These are phyloP conservation scores for Phaonia tiefii DNA, from an alignment of 2,888 invertebrate genomes.

Conservation along the genomic window DNA sequence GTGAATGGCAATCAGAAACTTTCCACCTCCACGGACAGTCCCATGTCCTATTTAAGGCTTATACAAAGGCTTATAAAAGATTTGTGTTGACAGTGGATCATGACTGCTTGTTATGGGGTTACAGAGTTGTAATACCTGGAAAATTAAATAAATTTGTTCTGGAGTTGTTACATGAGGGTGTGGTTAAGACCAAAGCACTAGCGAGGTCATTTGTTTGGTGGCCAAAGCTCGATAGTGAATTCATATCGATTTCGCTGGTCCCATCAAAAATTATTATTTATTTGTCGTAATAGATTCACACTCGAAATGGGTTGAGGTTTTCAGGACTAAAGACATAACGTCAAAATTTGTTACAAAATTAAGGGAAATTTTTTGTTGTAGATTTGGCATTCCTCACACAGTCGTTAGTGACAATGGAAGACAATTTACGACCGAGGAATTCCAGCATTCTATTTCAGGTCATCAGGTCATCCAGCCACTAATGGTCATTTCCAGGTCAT, in stretches of 20 bases:
- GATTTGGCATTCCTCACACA: conserved; percentile 30
- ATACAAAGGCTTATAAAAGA: no score
- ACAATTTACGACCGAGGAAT: conserved; percentile 40
- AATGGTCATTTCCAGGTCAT: conserved; percentile 25
- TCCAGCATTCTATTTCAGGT: conserved; percentile 33
- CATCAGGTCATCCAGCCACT: conserved; percentile 17
- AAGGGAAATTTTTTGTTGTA: conserved; percentile 36
- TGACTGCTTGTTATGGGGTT: conserved; percentile 40
- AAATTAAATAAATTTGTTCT: conserved; percentile 9
- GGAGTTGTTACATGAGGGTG: conserved; percentile 39
- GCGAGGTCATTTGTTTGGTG: conserved; percentile 63
- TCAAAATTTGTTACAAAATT: conserved; percentile 27
- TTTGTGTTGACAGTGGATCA: conserved; percentile 21
- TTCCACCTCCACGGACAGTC: no score
- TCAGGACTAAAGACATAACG: conserved; percentile 41
- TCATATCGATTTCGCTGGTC: conserved; percentile 47
- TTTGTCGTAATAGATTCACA: conserved; percentile 10
- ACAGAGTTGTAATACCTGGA: conserved; percentile 42
- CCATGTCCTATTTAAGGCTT: no score
- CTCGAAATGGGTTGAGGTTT: conserved; percentile 41
- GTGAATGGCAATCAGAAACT: no score
- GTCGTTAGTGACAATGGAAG: conserved; percentile 42
- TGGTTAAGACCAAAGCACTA: conserved; percentile 58
- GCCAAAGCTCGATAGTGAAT: conserved; percentile 56
- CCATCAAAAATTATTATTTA: conserved; percentile 34